Evolutionary conservation across 2,113 vertebrate species (phyloP), one percentile per base, ranked within the genome.

Genomic region (Mustela lutreola): DNA sequence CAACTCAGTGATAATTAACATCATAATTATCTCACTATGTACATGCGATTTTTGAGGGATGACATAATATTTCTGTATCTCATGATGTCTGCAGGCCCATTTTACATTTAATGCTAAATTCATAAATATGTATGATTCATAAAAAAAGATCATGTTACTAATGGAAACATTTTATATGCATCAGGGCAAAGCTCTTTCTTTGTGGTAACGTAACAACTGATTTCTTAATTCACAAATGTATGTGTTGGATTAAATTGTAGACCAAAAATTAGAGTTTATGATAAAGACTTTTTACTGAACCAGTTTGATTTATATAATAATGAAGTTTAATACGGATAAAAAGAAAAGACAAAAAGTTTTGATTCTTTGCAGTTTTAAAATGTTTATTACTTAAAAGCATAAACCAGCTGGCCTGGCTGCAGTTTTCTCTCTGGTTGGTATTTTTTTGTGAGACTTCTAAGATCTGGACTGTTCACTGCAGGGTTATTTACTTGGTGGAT

Each of bases 231-330:
- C 22, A 91, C 2, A 82, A 67, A 33, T 85, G 12, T n/a, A 42
- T 85, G 10, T n/a, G 76, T 84, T 93, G 50, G 26, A 92, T 94
- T 92, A 67, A 93, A 93, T 65, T 91, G 10, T 89, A 97, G 39
- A 79, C 31, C 58, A n/a, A 71, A 84, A 71, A 48, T 95, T 96
- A 96, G 65, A 93, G 89, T 93, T 82, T 89, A 31, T 82, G 11
- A 4, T 60, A 2, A 33, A 94, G 53, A 76, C 33, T 87, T 79
- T 73, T 90, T 93, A 39, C 26, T 73, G n/a, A n/a, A 92, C 75
- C 92, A 93, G 91, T 88, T 91, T 97, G n/a, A 78, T 80, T 81
- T 96, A 78, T 96, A 89, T 96, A 80, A 71, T 81, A 93, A 84
- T 94, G 15, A 90, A 81, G 53, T 85, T 94, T 67, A 73, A 31